A percentile compares a stretch with the other conserved stretches of the same genome.
Evolutionary conservation across 1,140 invertebrate species (phyloP).

Genomic region (Leguminivora glycinivorella): DNA sequence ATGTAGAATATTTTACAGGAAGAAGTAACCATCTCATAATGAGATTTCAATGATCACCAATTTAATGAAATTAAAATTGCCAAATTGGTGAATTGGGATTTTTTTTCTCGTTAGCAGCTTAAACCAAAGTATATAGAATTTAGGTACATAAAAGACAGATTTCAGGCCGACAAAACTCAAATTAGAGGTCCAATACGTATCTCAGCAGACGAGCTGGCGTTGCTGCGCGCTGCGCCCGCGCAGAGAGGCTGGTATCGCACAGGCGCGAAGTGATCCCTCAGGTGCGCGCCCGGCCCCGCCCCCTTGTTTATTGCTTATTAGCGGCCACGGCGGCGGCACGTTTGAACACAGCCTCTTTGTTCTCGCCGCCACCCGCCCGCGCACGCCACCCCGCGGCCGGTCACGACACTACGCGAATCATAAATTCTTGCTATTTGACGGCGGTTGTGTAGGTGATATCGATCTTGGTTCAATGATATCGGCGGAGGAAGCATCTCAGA

Average conservation of each 20-base stretch:
- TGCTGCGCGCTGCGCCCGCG: slow-evolving; percentile 38
- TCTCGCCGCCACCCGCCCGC: slow-evolving; percentile 57
- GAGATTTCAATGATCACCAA: too few species aligned
- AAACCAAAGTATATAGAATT: too few species aligned
- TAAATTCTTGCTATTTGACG: slow-evolving; percentile 72
- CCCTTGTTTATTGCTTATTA: slow-evolving; percentile 78
- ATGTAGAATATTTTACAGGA: too few species aligned
- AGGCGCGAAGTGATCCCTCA: slow-evolving; percentile 66
- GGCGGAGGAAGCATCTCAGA: slow-evolving; percentile 45
- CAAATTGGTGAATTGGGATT: too few species aligned
- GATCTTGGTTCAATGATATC: slow-evolving; percentile 65
- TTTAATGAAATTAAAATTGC: too few species aligned
- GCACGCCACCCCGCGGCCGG: slow-evolving; percentile 35
- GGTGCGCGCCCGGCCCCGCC: slow-evolving; percentile 66
- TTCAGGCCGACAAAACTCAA: too few species aligned
- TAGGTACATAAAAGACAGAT: too few species aligned
- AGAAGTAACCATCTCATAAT: too few species aligned
- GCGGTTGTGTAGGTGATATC: slow-evolving; percentile 63
- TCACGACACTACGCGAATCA: slow-evolving; percentile 68
- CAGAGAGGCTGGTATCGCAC: slow-evolving; percentile 36
- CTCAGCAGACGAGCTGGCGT: background rate
- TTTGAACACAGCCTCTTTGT: slow-evolving; percentile 71
- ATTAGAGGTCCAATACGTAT: background rate
- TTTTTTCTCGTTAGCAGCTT: too few species aligned
- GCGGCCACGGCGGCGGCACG: slow-evolving; percentile 63